phyloP scores from a whole-genome alignment of 1,140 invertebrate species.

The Contarinia nasturtii region DNA sequence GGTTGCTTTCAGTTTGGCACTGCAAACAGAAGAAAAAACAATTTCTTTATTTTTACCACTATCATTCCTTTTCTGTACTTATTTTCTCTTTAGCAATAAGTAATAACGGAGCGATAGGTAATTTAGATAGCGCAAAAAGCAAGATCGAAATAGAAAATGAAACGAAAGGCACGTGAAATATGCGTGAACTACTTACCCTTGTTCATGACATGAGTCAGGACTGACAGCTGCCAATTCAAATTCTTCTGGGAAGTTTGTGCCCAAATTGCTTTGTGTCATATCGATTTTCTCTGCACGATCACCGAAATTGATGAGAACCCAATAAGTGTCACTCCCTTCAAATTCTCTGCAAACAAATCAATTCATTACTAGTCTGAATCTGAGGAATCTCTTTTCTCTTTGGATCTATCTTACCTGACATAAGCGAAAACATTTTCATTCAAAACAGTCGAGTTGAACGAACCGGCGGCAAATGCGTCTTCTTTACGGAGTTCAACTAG shows the following conservation, averaged over 20 bases:
- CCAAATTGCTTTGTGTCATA: background rate
- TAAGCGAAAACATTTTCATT: constrained; percentile 24
- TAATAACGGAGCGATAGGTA: too few species aligned
- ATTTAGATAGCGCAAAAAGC: too few species aligned
- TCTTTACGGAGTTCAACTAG: constrained; percentile 22
- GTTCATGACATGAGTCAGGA: background rate
- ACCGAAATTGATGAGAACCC: background rate
- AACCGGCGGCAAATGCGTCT: constrained; percentile 22
- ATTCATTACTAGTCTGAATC: too few species aligned
- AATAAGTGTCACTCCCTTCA: background rate
- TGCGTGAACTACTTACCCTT: background rate
- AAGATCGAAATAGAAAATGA: too few species aligned
- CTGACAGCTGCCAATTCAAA: background rate
- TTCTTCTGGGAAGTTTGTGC: background rate
- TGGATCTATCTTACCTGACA: constrained; percentile 17
- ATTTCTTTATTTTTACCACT: too few species aligned
- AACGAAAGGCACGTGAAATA: too few species aligned
- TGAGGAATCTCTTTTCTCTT: too few species aligned
- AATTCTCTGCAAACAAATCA: background rate
- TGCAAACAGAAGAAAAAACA: background rate
- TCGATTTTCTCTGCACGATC: background rate
- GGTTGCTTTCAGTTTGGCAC: background rate
- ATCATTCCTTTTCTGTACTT: too few species aligned
- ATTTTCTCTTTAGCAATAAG: too few species aligned
- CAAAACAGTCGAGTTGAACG: constrained; percentile 14